Base-by-base conservation (phyloP, 2,888 invertebrate species). In the Cybosia mesomella region DNA sequence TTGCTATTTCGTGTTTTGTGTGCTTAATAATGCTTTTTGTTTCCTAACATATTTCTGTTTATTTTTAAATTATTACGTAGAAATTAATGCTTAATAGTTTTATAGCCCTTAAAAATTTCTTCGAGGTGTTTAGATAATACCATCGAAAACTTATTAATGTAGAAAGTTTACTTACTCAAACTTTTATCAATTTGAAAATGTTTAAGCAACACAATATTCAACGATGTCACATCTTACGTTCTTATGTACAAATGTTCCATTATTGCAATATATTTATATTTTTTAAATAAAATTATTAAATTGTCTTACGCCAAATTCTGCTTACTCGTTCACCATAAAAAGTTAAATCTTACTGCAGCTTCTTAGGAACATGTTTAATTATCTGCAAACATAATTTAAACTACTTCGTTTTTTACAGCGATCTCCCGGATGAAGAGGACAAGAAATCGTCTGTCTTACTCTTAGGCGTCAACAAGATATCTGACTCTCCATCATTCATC, bases 351-450 rank as follows among this genome's bases (percentile, higher is more conserved):
- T 28, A 39, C n/a, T 53, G 32, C 57, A 36, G n/a, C 18, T 60
- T 66, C 53, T 63, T 74, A 64, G 61, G 63, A 72, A 72, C 67
- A 72, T 68, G 67, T 22, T 39, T 62, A 58, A 22, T 21, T 62
- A 9, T 64, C 9, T 54, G 32, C n/a, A 54, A 66, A 49, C 70
- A 72, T 64, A 21, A 72, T 76, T 66, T 77, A 70, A 82, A 67
- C 59, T 34, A 62, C 69, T 70, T 72, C 71, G 36, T 83, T 73
- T 85, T 83, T 94, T 93, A 61, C 95, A 96, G 96, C 85, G 96
- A 96, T 83, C 93, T 96, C 69, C 96, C 96, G 34, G 96, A 96
- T 86, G 93, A 94, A 82, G 95, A 95, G 81, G 96, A 96, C 80
- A 95, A 95, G 84, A 95, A 96, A 76, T 95, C 96, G 64, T 94